Evolutionary conservation across 2,113 vertebrate species (phyloP), one percentile per base, ranked within the genome.

Genomic region (Copsychus sechellarum): DNA sequence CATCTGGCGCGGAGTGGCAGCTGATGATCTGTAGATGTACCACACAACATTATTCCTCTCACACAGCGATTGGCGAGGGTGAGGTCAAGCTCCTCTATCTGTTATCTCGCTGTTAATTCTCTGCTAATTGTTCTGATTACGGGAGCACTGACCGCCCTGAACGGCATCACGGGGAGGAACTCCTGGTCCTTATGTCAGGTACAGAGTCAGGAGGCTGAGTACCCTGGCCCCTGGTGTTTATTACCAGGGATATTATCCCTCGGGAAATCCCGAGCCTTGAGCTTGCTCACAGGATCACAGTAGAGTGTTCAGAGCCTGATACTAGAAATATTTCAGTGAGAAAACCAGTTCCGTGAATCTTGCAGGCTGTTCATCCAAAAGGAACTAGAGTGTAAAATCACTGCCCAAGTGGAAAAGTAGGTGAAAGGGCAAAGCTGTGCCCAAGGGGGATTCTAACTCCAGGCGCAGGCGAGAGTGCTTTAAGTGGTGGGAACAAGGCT

Each of bases 381-480:
- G 67, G 66, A 92, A 91, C n/a, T 89, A 56, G 51, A 93, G 61
- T 78, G 86, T 86, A 80, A 95, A 95, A 97, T 93, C 66, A 51
- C 65, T 78, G 77, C 73, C 76, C 29, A 13, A 73, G 65, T 65
- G 81, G 86, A 91, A 95, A 90, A 89, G 76, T 71, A 61, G 88
- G 42, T 2, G 13, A 81, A 92, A 80, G 56, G 84, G 64, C 50
- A 71, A 58, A 70, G 79, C 66, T 61, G 36, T 71, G 47, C 45
- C 38, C 47, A 60, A 33, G 1, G 36, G 57, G 23, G 14, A 29
- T 81, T 84, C 43, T 51, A 86, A 71, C 80, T 88, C 57, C 34
- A 24, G 65, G 79, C 48, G 51, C 33, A 54, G 72, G n/a, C 5
- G 43, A 92, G 47, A 61, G 38, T 58, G 19, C 10, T 2, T 38